phyloP scores from a whole-genome alignment of 2,797 vertebrate genomes.

The Anguilla marmorata region DNA sequence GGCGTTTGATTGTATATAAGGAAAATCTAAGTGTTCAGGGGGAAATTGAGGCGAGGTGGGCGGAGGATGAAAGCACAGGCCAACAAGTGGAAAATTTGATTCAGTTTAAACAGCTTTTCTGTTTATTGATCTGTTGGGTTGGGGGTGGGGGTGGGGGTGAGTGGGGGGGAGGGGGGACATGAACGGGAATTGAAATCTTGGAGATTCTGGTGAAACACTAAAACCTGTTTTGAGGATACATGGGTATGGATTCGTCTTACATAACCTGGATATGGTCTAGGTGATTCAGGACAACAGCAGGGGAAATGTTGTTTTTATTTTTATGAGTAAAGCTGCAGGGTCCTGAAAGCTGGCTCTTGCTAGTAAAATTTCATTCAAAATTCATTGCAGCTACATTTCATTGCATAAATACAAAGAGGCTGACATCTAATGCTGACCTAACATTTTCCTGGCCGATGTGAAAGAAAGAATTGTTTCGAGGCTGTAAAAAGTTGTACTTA shows the following conservation, averaged over 20 bases:
- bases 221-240: slow-evolving; percentile 67
- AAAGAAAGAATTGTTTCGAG: neutral
- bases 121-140: slow-evolving; percentile 74
- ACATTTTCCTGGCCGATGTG: neutral
- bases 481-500: neutral
- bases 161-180: slow-evolving; percentile 61
- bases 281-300: neutral
- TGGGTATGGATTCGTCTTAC: slow-evolving; percentile 66
- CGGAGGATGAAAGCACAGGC: slow-evolving; percentile 52
- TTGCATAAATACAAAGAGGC: neutral
- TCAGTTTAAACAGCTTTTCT: slow-evolving; percentile 81
- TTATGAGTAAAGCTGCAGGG: neutral
- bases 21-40: slow-evolving; percentile 64
- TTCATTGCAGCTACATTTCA: neutral
- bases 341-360: neutral
- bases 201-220: slow-evolving; percentile 72
- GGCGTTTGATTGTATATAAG: slow-evolving; percentile 84
- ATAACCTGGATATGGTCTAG: slow-evolving; percentile 38
- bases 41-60: slow-evolving; percentile 28
- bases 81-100: slow-evolving; percentile 80
- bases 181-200: slow-evolving; percentile 62
- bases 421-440: neutral
- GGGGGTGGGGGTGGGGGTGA: slow-evolving; percentile 50
- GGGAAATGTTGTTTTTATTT: neutral
- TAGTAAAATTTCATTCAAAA: neutral